These are phyloP conservation scores for Semotilus atromaculatus DNA, from an alignment of 2,797 vertebrate species.

Conservation along the genomic window DNA sequence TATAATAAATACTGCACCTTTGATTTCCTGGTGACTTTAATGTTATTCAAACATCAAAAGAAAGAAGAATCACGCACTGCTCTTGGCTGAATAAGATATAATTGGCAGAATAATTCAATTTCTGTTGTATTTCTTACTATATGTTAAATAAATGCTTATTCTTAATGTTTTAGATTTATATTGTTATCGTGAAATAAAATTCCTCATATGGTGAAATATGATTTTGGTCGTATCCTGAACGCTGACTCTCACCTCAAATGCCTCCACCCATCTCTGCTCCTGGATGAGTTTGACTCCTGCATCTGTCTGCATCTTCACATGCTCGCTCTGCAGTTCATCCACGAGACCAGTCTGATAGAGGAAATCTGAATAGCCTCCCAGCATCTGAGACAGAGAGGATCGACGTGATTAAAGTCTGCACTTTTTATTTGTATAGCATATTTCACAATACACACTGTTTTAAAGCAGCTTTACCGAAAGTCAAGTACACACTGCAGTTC, in stretches of 20 bases:
- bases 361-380: constrained; percentile 80
- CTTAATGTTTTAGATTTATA: too few species aligned
- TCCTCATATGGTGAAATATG: too few species aligned
- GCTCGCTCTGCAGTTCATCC: constrained; percentile 76
- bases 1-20: too few species aligned
- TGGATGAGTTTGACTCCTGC: constrained; percentile 76
- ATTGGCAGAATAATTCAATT: too few species aligned
- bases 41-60: too few species aligned
- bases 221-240: too few species aligned
- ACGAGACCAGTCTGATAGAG: constrained; percentile 77
- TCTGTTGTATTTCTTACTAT: too few species aligned
- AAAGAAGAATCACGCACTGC: too few species aligned
- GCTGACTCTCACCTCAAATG: constrained; percentile 76
- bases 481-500: neutral
- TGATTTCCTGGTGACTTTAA: too few species aligned
- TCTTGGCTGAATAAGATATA: too few species aligned
- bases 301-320: constrained; percentile 77
- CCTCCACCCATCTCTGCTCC: constrained; percentile 80
- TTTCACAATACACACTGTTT: neutral
- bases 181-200: too few species aligned
- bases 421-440: neutral
- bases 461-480: neutral
- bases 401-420: neutral
- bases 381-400: constrained; percentile 69
- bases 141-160: too few species aligned